These are phyloP conservation scores for Eupithecia subumbrata DNA, from an alignment of 2,888 invertebrate genomes.

Conservation along the genomic window DNA sequence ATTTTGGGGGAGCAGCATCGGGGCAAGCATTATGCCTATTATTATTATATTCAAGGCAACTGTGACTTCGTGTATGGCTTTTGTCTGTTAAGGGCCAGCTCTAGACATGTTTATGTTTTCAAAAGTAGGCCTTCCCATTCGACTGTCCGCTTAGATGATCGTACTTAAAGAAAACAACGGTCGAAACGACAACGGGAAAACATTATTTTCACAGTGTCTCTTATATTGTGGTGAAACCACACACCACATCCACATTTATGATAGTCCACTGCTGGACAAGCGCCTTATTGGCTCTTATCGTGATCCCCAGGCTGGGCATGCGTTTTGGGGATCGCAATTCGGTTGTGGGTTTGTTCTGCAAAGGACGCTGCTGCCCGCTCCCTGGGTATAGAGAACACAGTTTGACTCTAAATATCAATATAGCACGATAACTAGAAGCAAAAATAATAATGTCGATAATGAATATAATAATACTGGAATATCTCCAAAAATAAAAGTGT, in stretches of 20 bases:
- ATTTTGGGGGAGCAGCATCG: too few relatives aligned
- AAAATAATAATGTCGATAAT: neutral
- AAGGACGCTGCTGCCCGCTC: too few relatives aligned
- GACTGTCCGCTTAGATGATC: neutral
- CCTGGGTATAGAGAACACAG: neutral
- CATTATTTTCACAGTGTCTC: too few relatives aligned
- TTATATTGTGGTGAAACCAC: neutral
- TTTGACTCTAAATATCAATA: neutral
- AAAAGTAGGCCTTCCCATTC: neutral
- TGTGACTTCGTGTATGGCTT: neutral
- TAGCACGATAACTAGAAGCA: neutral
- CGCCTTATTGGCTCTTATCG: neutral
- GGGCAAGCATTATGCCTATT: too few relatives aligned
- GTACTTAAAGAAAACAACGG: neutral
- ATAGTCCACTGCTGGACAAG: too few relatives aligned
- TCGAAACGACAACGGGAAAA: neutral
- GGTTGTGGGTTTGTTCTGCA: too few relatives aligned
- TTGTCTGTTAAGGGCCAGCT: neutral
- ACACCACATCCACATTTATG: neutral
- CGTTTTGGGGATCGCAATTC: neutral
- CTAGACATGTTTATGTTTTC: neutral
- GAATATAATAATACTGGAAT: neutral
- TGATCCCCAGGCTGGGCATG: neutral
- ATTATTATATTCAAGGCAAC: neutral
- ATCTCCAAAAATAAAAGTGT: neutral